Percentiles rank a stretch among this genome's conserved stretches.
phyloP scores from a whole-genome alignment of 2,797 vertebrate species.

The Notoglanidium macrostoma region DNA sequence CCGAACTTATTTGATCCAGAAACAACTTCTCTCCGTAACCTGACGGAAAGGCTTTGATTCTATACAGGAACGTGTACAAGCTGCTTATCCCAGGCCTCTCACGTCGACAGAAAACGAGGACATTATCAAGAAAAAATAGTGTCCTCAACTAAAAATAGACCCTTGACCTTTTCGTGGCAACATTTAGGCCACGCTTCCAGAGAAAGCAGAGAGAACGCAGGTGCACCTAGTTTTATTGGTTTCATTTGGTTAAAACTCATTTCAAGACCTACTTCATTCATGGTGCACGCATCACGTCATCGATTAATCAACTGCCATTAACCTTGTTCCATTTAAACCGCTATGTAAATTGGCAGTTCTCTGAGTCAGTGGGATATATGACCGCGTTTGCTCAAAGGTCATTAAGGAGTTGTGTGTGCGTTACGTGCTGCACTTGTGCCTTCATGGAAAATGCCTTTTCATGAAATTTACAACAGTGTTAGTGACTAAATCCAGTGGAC shows the following conservation, averaged over 20 bases:
- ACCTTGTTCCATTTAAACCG: background rate
- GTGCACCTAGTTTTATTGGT: background rate
- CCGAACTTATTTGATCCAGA: too few relatives aligned
- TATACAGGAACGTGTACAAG: background rate
- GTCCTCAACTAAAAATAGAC: background rate
- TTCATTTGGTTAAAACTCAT: background rate
- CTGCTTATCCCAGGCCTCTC: background rate
- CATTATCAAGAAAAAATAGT: too few relatives aligned
- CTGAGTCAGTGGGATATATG: conserved; percentile 23
- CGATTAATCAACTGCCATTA: conserved; percentile 28
- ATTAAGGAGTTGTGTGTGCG: conserved; percentile 14
- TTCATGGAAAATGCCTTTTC: conserved; percentile 31
- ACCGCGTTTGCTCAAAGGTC: conserved; percentile 30
- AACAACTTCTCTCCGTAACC: background rate
- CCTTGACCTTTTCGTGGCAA: background rate
- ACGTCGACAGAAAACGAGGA: background rate
- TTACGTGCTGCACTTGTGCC: conserved; percentile 17
- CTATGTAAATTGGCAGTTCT: conserved; percentile 24
- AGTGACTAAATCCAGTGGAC: background rate
- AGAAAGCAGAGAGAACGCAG: background rate
- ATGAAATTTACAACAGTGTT: conserved; percentile 5
- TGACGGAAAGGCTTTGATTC: background rate
- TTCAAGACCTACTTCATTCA: background rate
- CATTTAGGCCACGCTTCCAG: background rate
- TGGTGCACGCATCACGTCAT: background rate